These are phyloP conservation scores for Temnothorax longispinosus DNA, from an alignment of 1,140 invertebrate species.

Conservation along the genomic window DNA sequence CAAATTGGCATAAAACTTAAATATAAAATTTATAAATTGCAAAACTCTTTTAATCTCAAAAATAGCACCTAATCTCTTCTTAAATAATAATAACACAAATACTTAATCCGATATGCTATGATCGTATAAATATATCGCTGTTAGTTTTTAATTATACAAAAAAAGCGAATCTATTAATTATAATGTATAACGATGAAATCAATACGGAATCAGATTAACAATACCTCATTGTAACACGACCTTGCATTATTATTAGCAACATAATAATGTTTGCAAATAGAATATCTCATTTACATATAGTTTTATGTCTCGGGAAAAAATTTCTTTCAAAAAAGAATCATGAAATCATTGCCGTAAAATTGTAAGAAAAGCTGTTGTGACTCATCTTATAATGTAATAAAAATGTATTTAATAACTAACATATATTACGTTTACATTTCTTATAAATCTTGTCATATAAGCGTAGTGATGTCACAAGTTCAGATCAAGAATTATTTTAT, in stretches of 20 bases:
- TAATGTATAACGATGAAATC: not conserved
- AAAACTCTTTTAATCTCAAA: not conserved
- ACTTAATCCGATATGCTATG: not conserved
- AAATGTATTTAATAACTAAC: slow-evolving; percentile 2
- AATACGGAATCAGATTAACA: not conserved
- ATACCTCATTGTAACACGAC: not conserved
- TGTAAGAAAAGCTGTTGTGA: not conserved
- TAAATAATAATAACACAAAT: slow-evolving; percentile 1
- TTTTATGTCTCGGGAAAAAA: not conserved
- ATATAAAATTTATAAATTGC: slow-evolving; percentile 2
- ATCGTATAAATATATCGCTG: not conserved
- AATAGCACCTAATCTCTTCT: not conserved
- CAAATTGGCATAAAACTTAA: slow-evolving; percentile 31
- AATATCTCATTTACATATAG: not conserved
- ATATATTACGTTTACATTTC: not conserved
- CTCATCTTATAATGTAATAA: not conserved
- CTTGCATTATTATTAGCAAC: not conserved
- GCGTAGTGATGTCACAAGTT: not conserved
- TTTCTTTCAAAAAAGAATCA: not conserved
- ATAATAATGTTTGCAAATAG: not conserved
- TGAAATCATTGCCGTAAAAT: not conserved
- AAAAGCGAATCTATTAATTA: not conserved
- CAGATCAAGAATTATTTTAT: not conserved
- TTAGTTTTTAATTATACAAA: not conserved
- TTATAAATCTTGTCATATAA: too few relatives aligned